Percentiles rank a stretch among this genome's conserved stretches.
Conservation (phyloP, 2,888 invertebrate genomes). For the Epistrophe eligans region DNA sequence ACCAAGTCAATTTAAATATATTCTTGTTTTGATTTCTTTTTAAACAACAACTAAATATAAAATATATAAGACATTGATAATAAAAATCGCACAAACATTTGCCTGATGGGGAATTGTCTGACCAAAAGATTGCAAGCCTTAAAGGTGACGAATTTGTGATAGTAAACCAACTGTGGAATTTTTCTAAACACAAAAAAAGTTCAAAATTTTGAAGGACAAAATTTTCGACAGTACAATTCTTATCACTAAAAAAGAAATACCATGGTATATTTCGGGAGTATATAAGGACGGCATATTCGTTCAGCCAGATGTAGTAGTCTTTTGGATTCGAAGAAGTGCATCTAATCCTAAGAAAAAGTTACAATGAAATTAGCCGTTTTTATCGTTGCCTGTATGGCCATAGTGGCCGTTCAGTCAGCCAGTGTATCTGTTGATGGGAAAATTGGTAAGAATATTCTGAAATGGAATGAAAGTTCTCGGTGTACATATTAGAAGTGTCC, state of each 20-base stretch:
- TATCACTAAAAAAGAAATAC: neutral
- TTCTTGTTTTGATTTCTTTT: neutral
- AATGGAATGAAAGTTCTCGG: neutral
- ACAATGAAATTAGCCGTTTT: constrained; percentile 76
- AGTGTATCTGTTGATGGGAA: constrained; percentile 64
- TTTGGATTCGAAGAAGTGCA: constrained; percentile 15
- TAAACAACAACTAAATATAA: neutral
- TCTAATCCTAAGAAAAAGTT: constrained; percentile 71
- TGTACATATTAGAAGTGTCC: neutral
- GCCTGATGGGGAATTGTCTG: neutral
- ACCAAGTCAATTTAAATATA: neutral
- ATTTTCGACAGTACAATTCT: neutral
- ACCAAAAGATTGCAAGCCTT: neutral
- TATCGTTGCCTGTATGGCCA: constrained; percentile 80
- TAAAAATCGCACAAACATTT: neutral
- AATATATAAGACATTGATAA: too few species aligned
- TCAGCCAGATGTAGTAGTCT: constrained; percentile 1
- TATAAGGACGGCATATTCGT: neutral
- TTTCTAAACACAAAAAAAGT: neutral
- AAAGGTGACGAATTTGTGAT: neutral
- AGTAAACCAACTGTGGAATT: neutral
- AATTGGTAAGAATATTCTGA: constrained; percentile 34
- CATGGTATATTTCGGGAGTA: neutral
- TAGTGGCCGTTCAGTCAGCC: constrained; percentile 79
- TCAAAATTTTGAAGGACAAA: neutral